Conservation (phyloP, 30 jellyfish, hydroid and myxozoan species). For the Hydra vulgaris region DNA sequence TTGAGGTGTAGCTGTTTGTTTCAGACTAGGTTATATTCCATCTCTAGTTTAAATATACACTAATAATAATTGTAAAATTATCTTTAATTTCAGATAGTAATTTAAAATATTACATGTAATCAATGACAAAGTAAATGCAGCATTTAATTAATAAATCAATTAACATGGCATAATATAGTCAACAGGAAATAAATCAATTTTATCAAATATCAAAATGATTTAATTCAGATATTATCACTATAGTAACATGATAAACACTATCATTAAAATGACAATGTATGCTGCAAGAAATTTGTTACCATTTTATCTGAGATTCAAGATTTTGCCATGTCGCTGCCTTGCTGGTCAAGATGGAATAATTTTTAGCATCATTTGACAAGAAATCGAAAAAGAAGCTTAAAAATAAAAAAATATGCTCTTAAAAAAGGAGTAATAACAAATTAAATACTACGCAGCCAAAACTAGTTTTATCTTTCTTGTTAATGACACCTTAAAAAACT, state of each 20-base stretch:
- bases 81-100: not conserved
- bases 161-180: not conserved
- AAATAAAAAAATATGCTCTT: not conserved
- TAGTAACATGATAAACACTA: not conserved
- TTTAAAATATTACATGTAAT: not conserved
- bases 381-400: not conserved
- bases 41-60: not conserved
- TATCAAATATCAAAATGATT: not conserved
- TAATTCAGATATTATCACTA: not conserved
- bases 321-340: slow-evolving; percentile 4
- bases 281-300: slow-evolving; percentile 12
- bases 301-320: not conserved
- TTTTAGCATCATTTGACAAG: slow-evolving; percentile 9
- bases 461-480: not conserved
- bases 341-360: slow-evolving; percentile 12
- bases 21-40: no score
- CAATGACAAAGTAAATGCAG: not conserved
- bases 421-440: not conserved
- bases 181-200: not conserved
- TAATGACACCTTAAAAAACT: slow-evolving; percentile 3
- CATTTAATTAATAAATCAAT: not conserved
- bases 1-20: no score
- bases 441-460: not conserved
- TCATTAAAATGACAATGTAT: not conserved
- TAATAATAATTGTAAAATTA: not conserved